phyloP scores from a whole-genome alignment of 2,113 vertebrate species.

The Bathybates hornii region DNA sequence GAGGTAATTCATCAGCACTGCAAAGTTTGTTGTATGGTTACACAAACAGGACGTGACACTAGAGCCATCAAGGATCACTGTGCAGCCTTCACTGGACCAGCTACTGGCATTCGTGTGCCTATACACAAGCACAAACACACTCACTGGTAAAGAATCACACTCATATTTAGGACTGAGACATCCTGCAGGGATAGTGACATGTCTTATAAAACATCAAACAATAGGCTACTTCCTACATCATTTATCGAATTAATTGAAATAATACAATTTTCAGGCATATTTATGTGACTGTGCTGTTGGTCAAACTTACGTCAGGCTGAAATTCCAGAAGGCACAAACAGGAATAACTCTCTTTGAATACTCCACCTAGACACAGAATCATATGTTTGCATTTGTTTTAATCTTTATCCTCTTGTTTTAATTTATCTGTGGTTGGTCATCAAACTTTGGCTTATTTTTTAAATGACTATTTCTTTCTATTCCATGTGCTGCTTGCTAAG shows the following conservation, averaged over 20 bases:
- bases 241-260: background rate
- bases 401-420: background rate
- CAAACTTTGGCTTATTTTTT: background rate
- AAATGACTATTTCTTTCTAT: background rate
- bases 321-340: conserved; percentile 75
- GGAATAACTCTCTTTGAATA: conserved; percentile 47
- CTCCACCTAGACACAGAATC: conserved; percentile 55
- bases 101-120: conserved; percentile 44
- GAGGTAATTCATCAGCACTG: conserved; percentile 75
- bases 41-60: conserved; percentile 68
- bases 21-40: conserved; percentile 80
- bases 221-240: rapidly evolving
- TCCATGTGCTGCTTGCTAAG: background rate
- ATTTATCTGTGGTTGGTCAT: background rate
- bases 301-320: conserved; percentile 70
- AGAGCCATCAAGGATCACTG: conserved; percentile 43
- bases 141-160: background rate
- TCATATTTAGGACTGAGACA: background rate
- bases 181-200: background rate
- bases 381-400: conserved; percentile 1
- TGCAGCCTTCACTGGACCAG: conserved; percentile 75
- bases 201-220: background rate
- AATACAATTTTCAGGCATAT: background rate
- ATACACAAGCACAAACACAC: background rate
- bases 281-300: background rate